Evolutionary conservation across 2,888 invertebrate genomes (phyloP), one percentile per base, ranked within the genome.

Genomic region (Peribatodes rhomboidaria): DNA sequence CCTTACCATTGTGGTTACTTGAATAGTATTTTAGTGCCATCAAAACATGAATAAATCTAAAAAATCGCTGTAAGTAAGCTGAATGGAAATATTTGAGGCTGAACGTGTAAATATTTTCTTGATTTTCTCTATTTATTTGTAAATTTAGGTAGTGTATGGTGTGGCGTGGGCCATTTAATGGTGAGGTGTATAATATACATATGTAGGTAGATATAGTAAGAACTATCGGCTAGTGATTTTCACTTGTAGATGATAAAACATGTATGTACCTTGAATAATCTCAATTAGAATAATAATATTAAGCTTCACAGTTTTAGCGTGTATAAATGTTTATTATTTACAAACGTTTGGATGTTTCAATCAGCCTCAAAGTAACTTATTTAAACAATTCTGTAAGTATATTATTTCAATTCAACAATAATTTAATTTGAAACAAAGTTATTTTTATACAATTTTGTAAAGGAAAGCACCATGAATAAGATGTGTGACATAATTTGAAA

Each of bases 401-500:
- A 67, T 74, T 57, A 46, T 71, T 66, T 67, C 67, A 68, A 71
- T 49, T 65, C 70, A 72, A 69, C 73, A 71, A n/a, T n/a, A n/a
- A 71, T 77, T 79, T 80, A 75, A 65, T 79, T 78, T 75, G 60
- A 76, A 79, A 76, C 69, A 70, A 79, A 79, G 74, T 82, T 88
- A 87, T 85, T 87, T 88, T 87, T 87, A 74, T 86, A 88, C 80
- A 77, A 79, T 82, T 84, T 83, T 83, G 79, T 82, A 85, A 86
- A 77, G 80, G 78, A 71, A 77, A 80, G 81, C 88, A 88, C 87
- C 85, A 85, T 82, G 82, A 86, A 86, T 89, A 90, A 89, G 63
- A 56, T 16, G 86, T 86, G 86, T 89, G 91, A 90, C 90, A 90
- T 90, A 89, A 90, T 91, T 90, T 85, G 81, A 78, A 81, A 84